Percentiles rank a stretch among this genome's conserved stretches.
Conservation (phyloP, 2,888 invertebrate species). For the Stenodera caucasica region DNA sequence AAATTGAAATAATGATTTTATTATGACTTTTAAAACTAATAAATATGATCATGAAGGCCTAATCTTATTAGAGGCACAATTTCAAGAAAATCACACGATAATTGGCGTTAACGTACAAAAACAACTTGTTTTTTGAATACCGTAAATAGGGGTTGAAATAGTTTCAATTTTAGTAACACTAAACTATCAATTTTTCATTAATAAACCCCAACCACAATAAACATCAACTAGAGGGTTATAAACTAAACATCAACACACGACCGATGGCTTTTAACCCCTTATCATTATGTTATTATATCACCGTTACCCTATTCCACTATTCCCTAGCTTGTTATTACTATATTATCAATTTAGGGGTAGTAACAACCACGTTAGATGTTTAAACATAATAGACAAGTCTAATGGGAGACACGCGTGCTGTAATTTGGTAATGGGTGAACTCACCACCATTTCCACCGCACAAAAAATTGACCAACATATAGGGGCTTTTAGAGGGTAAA, state of each 20-base stretch:
- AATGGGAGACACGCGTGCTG: constrained; percentile 40
- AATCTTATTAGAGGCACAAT: too few species aligned
- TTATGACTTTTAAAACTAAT: neutral
- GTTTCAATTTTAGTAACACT: too few species aligned
- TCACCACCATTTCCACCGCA: constrained; percentile 14
- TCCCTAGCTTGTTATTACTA: constrained; percentile 32
- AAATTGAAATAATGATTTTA: neutral
- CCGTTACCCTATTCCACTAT: neutral
- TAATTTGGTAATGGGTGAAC: constrained; percentile 42
- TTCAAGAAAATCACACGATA: neutral
- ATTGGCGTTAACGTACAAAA: neutral
- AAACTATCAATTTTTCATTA: too few species aligned
- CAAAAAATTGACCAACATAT: too few species aligned
- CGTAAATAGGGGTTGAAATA: neutral
- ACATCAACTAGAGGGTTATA: neutral
- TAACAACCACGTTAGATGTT: constrained; percentile 39
- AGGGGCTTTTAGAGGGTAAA: constrained; percentile 38
- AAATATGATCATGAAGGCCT: neutral
- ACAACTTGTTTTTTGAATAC: neutral
- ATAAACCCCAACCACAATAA: neutral
- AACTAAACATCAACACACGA: constrained; percentile 34
- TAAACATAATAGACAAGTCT: constrained; percentile 37
- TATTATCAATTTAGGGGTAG: constrained; percentile 35
- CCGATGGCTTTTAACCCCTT: constrained; percentile 36
- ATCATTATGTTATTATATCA: constrained; percentile 20